Percentiles rank a stretch among this genome's conserved stretches.
These are phyloP conservation scores for Drosophila atripex DNA, from an alignment of 2,888 invertebrate genomes.

Conservation along the genomic window DNA sequence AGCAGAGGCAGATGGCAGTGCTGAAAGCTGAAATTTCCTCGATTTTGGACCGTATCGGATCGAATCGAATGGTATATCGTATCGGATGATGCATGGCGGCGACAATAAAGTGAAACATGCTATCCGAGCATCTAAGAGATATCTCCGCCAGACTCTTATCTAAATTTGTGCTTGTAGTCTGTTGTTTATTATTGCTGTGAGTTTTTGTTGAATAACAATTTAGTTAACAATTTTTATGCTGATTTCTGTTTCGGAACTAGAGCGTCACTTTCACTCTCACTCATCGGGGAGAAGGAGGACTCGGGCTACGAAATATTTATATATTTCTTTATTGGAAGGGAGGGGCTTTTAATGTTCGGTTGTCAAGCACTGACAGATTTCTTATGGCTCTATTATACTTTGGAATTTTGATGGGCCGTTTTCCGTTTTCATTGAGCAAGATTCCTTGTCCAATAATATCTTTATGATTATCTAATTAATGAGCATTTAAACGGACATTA, in stretches of 20 bases:
- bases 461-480: constrained; percentile 58
- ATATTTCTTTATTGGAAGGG: constrained; percentile 35
- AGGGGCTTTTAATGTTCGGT: constrained; percentile 40
- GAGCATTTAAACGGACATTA: constrained; percentile 54
- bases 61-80: constrained; percentile 17
- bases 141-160: constrained; percentile 39
- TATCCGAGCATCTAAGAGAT: constrained; percentile 5
- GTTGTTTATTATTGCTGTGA: constrained; percentile 50
- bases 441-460: constrained; percentile 45
- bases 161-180: constrained; percentile 39
- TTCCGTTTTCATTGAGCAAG: constrained; percentile 16
- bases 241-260: constrained; percentile 35
- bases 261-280: constrained; percentile 57
- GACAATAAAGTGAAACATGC: constrained; percentile 68
- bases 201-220: constrained; percentile 55
- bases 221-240: constrained; percentile 55
- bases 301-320: constrained; percentile 20
- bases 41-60: constrained; percentile 33
- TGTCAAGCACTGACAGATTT: constrained; percentile 55
- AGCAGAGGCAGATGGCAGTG: constrained; percentile 57
- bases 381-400: constrained; percentile 51
- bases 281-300: constrained; percentile 24
- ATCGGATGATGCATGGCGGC: constrained; percentile 61
- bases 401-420: constrained; percentile 31
- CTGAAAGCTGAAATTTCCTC: constrained; percentile 69